Conservation (phyloP, 2,797 vertebrate genomes). For the Tenualosa ilisha region DNA sequence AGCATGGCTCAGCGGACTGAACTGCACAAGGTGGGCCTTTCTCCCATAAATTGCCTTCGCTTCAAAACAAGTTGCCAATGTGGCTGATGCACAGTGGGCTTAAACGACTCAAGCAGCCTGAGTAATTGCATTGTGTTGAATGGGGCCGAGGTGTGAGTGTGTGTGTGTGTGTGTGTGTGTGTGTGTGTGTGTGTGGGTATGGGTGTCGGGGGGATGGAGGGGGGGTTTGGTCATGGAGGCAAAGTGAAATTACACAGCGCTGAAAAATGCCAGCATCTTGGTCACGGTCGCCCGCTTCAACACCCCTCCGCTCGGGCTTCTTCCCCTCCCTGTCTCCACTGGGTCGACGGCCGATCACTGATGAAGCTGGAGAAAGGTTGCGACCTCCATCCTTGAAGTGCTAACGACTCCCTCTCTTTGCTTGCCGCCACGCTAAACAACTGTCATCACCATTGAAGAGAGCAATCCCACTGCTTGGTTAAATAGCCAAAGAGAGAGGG, state of each 20-base stretch:
- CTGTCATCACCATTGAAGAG: not conserved
- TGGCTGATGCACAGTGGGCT: not conserved
- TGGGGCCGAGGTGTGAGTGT: not conserved
- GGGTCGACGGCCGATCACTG: not conserved
- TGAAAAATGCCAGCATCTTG: not conserved
- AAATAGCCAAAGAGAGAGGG: not conserved
- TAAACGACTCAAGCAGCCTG: not conserved
- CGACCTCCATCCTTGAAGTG: conserved; percentile 1
- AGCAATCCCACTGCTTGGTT: conserved; percentile 2
- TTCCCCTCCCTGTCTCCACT: not conserved
- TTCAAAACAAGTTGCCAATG: conserved; percentile 24
- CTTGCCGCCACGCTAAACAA: not conserved
- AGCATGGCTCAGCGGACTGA: not conserved
- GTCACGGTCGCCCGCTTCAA: not conserved
- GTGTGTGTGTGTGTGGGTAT: not conserved
- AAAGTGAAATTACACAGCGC: not conserved
- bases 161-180: too few relatives aligned
- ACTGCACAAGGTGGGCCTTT: not conserved
- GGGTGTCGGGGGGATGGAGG: not conserved
- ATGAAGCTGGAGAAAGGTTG: conserved; percentile 7
- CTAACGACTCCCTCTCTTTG: not conserved
- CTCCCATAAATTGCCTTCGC: conserved; percentile 9
- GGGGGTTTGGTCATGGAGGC: not conserved
- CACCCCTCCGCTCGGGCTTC: not conserved
- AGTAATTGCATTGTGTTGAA: conserved; percentile 16